Base-by-base conservation (phyloP, 1,140 invertebrate species). In the Scylla paramamosain region DNA sequence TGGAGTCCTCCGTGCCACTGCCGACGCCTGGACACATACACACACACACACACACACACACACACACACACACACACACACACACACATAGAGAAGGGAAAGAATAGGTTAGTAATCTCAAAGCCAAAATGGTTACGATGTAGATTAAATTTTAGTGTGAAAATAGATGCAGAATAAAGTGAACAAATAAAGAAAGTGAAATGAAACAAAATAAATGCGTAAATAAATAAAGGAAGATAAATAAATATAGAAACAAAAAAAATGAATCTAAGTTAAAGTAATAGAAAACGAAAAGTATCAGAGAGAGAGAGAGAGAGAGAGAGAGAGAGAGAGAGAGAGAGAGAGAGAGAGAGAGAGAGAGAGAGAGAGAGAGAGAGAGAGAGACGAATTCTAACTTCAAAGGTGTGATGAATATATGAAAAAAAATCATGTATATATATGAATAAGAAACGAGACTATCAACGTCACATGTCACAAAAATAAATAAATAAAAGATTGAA, bases 221-320 rank as follows among this genome's bases (percentile, higher is more conserved):
- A 83, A 83, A 83, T 83, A 83, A 2, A 29, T 83, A 83, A 83
- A 7, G 1, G 28, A 83, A 83, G 28, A 83, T n/a, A 83, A 29
- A 83, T 0, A n/a, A 83, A 83, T n/a, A 83, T 83, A n/a, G 20
- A 29, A 29, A 29, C 6, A 39, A 39, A 39, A n/a, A 4, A 29
- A 29, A 29, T 39, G 6, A 39, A 39, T 39, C 1, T 39, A 39
- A 39, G 39, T 39, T 39, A n/a, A n/a, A n/a, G n/a, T n/a, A 39
- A 25, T 29, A 83, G 7, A 29, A 29, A 83, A 29, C 1, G 28
- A 7, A 83, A 83, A 83, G 1, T n/a, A 7, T 3, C 1, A 83
- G 77, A 83, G 28, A 83, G 77, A 83, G 77, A 83, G 77, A 83
- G 77, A 83, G 77, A 83, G 77, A 83, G 77, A 83, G 77, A 83